Evolutionary conservation across 2,888 invertebrate genomes (phyloP), one percentile per base, ranked within the genome.

Genomic region (Criorhina ranunculi): DNA sequence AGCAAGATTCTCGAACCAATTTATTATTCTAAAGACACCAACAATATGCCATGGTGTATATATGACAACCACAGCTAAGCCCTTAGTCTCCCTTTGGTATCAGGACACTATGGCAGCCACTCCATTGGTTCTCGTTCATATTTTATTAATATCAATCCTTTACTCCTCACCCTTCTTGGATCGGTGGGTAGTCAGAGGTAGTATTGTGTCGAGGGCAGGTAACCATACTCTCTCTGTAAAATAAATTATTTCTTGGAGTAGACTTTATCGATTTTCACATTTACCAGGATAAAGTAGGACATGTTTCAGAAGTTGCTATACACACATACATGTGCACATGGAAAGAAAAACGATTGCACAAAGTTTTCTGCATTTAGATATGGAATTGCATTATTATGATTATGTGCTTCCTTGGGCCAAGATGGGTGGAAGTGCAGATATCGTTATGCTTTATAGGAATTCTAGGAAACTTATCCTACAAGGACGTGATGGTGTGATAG

Each of bases 101-200:
- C 19, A 29, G 29, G 37, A 37, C 29, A 24, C 37, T 11, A 7
- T 35, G 11, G 8, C 60, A 42, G 60, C 42, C 60, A 60, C 42
- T 42, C 31, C 53, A 53, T 42, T 67, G 67, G 67, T 53, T 53
- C 53, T 51, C 31, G 31, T 67, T 67, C 67, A 67, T 67, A 67
- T 67, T 67, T 67, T 67, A 67, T 67, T 55, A 67, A 67, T 67
- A 67, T 42, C 31, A 29, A 40, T 17, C 37, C 51, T 17, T 49
- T 15, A 17, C 12, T 11, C 11, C 5, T 6, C 24, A 15, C 11
- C 40, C 9, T 29, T 9, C 0, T 3, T 9, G 15, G 17, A 0
- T 11, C 9, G n/a, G 55, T 19, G 11, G 19, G 37, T 2, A 17
- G 55, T 6, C 19, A n/a, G 24, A 15, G n/a, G 5, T 7, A 17